Evolutionary conservation across 2,797 vertebrate genomes (phyloP), one percentile per base, ranked within the genome.

Genomic region (Tadarida brasiliensis): DNA sequence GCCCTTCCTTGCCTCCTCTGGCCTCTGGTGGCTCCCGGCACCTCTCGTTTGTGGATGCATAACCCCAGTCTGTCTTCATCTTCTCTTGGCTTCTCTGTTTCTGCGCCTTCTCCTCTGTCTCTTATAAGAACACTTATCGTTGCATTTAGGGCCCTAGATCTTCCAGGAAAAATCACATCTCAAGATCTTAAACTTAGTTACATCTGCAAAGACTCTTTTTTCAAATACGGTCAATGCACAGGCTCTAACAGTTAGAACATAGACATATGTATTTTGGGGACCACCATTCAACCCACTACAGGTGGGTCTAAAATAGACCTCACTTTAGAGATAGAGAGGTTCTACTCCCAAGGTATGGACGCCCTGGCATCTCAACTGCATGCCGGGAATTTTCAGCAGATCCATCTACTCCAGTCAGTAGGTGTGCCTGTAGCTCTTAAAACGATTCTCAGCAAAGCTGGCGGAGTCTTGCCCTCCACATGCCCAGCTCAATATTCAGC

Each of bases 221-320:
- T 57, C 8, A 89, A 56, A 59, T 67, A 54, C 87, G 51, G 20
- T 24, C 57, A 22, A 77, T 57, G 81, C 19, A 49, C 10, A 81
- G 24, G 15, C 71, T 81, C 57, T 95, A 57, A 51, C 11, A n/a
- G 1, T 71, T 91, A 71, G 15, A 12, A 47, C 51, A 16, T 8
- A 82, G 68, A 68, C 1, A 0, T 14, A 51, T 78, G 17, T 65
- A 39, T 49, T 70, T 71, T 35, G 9, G 49, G 33, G 2, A 24
- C 0, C 22, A 30, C 3, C 12, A 33, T 47, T 10, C 15, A 84
- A 28, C 1, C 10, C 11, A 16, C 77, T 17, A 28, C 0, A 33
- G 7, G 28, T 68, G 22, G 35, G 4, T 76, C 22, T 87, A 33
- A 22, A 81, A 49, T 19, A 92, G 39, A 33, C 6, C 19, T 51